Evolutionary conservation across 2,113 vertebrate genomes (phyloP).

Genomic region (Struthio camelus): DNA sequence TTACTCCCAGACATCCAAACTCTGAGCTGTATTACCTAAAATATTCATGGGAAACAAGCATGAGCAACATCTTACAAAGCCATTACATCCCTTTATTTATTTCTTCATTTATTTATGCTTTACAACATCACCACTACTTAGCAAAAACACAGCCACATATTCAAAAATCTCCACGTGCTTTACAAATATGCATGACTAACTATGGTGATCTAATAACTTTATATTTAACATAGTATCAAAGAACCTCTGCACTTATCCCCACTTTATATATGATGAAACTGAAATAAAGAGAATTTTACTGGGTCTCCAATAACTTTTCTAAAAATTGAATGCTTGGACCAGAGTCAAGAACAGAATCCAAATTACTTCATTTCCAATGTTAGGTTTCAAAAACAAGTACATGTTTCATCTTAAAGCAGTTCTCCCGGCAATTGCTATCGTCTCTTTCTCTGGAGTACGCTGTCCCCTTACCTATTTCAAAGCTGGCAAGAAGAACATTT

Average conservation of each 20-base stretch:
- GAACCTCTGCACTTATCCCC: neutral
- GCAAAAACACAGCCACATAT: neutral
- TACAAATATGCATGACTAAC: neutral
- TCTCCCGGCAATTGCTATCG: neutral
- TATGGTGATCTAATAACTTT: neutral
- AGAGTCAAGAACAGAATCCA: neutral
- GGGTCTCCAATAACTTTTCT: conserved; percentile 27
- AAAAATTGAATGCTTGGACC: conserved; percentile 26
- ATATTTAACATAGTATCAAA: neutral
- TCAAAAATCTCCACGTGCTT: neutral
- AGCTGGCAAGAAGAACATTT: neutral
- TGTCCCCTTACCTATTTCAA: neutral
- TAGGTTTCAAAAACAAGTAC: neutral
- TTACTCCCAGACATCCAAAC: neutral
- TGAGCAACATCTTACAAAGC: neutral
- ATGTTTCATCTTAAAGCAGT: neutral
- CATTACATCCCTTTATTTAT: neutral
- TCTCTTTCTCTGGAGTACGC: neutral
- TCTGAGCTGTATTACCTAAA: neutral
- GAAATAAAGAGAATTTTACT: conserved; percentile 32
- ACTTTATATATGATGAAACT: neutral
- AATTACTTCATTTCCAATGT: conserved; percentile 4
- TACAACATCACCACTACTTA: neutral
- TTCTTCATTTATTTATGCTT: neutral
- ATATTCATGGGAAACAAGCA: neutral